Evolutionary conservation across 1,140 invertebrate species (phyloP), one percentile per base, ranked within the genome.

Genomic region (Pomacea maculata): DNA sequence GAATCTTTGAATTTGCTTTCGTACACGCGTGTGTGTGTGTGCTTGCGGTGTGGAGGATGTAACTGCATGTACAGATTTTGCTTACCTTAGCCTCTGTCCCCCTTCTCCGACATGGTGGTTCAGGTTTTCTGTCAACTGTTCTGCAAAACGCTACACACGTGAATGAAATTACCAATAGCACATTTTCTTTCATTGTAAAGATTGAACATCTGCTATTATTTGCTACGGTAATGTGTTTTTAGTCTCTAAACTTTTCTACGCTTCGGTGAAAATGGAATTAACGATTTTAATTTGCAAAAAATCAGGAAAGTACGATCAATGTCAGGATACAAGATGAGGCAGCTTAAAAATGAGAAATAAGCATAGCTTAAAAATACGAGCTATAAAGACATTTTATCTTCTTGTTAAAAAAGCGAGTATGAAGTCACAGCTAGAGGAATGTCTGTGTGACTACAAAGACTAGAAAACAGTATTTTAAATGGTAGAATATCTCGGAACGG

Each of bases 51-150:
- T 25, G 25, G 25, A 0, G 25, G 25, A 25, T 25, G 25, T 25
- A 0, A n/a, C 0, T 25, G 25, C 0, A 25, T 25, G 0, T 25
- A 25, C 25, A 25, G 25, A 0, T 25, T 25, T 25, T 45, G 34
- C 0, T 45, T 87, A 82, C 80, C 80, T 82, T 19, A 82, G 70
- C 55, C 80, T 82, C 70, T 82, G 80, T 12, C 80, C 80, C 34
- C 78, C 80, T 45, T 82, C 80, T 52, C 80, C 80, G 21, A 82
- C 80, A 6, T 78, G 55, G 63, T 82, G 78, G 70, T 78, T 34
- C 57, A 82, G 76, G 21, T 76, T 63, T 29, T 73, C 76, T 19
- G 80, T 71, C 68, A 82, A 57, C 12, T 79, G 57, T 45, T 78
- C 80, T 9, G 71, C 80, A 78, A 82, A 82, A 61, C 52, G 21